Percentiles rank a stretch among this genome's conserved stretches.
Evolutionary conservation across 2,888 invertebrate genomes (phyloP).

Genomic region (Hermaeophaga mercurialis): DNA sequence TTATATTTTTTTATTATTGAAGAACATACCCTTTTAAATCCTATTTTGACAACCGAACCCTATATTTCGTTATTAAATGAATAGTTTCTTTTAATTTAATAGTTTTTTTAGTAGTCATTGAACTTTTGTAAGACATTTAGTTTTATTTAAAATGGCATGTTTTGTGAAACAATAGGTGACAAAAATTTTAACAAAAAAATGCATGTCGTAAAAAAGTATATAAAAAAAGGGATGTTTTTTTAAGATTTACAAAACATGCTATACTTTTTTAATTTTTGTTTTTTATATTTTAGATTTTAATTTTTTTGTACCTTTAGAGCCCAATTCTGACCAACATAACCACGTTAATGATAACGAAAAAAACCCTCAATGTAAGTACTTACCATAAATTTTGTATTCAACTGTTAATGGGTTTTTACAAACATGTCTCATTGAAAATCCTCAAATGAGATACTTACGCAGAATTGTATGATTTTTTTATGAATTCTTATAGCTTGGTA

Average conservation of each 20-base stretch:
- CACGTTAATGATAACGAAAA: slow-evolving; percentile 56
- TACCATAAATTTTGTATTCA: slow-evolving; percentile 20
- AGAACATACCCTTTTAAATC: neutral
- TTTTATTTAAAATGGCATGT: slow-evolving; percentile 1
- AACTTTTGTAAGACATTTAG: neutral
- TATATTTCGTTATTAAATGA: neutral
- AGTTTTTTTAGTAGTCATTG: neutral
- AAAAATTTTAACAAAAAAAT: neutral
- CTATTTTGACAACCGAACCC: neutral
- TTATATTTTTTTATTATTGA: slow-evolving; percentile 47
- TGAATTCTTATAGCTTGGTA: neutral
- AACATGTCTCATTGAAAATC: neutral
- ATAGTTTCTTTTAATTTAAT: neutral
- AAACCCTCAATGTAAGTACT: slow-evolving; percentile 53
- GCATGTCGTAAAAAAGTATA: neutral
- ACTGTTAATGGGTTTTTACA: neutral
- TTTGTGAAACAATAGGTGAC: neutral
- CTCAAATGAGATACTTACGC: neutral
- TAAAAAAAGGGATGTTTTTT: neutral
- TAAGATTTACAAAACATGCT: slow-evolving; percentile 20
- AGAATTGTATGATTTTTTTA: neutral
- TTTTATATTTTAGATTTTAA: slow-evolving; percentile 36
- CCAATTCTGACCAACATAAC: slow-evolving; percentile 55
- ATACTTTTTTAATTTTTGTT: slow-evolving; percentile 26
- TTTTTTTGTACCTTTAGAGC: slow-evolving; percentile 54